A percentile compares a stretch with the other conserved stretches of the same genome.
phyloP scores from a whole-genome alignment of 2,888 invertebrate species.

The Drosophila neotestacea region DNA sequence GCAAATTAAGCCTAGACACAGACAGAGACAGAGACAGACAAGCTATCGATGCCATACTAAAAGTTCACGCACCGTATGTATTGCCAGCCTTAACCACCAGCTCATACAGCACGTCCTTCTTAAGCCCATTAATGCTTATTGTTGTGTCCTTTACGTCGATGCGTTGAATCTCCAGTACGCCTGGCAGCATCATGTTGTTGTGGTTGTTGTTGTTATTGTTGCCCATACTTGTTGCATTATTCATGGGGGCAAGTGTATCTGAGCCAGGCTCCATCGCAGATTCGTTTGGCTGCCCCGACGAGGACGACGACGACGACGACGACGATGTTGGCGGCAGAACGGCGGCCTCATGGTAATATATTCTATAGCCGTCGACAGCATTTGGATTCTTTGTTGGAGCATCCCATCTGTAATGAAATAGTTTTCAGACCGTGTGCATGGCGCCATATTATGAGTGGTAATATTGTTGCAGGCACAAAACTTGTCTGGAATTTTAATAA shows the following conservation, averaged over 20 bases:
- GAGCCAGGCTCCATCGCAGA: conserved; percentile 57
- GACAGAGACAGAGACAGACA: neutral
- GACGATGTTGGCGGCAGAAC: conserved; percentile 66
- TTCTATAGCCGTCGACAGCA: conserved; percentile 92
- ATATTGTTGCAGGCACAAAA: conserved; percentile 80
- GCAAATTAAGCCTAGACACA: conserved; percentile 57
- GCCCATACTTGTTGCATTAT: conserved; percentile 82
- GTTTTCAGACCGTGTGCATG: conserved; percentile 69
- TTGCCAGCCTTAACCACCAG: conserved; percentile 94
- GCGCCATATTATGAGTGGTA: conserved; percentile 77
- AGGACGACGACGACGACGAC: conserved; percentile 29
- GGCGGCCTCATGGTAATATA: conserved; percentile 91
- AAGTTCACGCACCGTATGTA: conserved; percentile 87
- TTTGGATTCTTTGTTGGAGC: conserved; percentile 93
- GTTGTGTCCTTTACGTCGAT: conserved; percentile 91
- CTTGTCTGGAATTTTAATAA: conserved; percentile 80
- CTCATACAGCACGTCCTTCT: conserved; percentile 91
- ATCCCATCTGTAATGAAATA: conserved; percentile 88
- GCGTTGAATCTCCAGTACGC: conserved; percentile 87
- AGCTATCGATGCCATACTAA: conserved; percentile 9
- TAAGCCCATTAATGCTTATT: conserved; percentile 89
- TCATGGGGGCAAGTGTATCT: conserved; percentile 67
- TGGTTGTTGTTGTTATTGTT: conserved; percentile 50
- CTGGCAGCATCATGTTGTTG: conserved; percentile 60
- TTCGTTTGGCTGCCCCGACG: conserved; percentile 47